Conservation (phyloP, 2,888 invertebrate genomes). For the Keiferia lycopersicella region DNA sequence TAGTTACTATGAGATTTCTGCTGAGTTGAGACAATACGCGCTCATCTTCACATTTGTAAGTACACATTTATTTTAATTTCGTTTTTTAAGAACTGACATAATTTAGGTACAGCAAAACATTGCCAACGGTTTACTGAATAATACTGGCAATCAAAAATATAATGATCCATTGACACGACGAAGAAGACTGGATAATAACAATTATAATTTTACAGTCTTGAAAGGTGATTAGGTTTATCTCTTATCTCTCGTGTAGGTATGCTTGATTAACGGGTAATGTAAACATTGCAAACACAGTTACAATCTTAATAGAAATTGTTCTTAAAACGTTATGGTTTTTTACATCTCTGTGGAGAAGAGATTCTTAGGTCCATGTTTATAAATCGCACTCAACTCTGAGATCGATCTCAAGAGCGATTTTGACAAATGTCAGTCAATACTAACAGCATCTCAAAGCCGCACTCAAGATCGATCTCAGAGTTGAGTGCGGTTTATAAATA, state of each 20-base stretch:
- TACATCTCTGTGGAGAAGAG: neutral
- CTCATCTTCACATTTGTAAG: constrained; percentile 37
- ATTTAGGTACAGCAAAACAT: neutral
- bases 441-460: too few species aligned
- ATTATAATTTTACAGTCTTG: neutral
- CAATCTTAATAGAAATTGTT: too few species aligned
- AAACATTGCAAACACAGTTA: neutral
- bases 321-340: neutral
- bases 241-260: neutral
- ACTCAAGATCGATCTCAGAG: too few species aligned
- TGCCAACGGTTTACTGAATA: neutral
- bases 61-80: constrained; percentile 23
- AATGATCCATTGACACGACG: too few species aligned
- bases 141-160: too few species aligned
- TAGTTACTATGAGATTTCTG: constrained; percentile 46
- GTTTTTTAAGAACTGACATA: neutral
- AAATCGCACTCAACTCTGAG: too few species aligned
- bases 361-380: neutral
- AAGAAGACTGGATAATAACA: too few species aligned
- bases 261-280: neutral
- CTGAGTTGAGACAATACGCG: constrained; percentile 40
- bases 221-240: neutral
- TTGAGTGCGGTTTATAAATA: too few species aligned
- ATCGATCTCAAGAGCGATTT: too few species aligned
- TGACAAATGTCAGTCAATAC: too few species aligned